A percentile compares a stretch with the other conserved stretches of the same genome.
Evolutionary conservation across 2,797 vertebrate genomes (phyloP).

Genomic region (Anableps anableps): DNA sequence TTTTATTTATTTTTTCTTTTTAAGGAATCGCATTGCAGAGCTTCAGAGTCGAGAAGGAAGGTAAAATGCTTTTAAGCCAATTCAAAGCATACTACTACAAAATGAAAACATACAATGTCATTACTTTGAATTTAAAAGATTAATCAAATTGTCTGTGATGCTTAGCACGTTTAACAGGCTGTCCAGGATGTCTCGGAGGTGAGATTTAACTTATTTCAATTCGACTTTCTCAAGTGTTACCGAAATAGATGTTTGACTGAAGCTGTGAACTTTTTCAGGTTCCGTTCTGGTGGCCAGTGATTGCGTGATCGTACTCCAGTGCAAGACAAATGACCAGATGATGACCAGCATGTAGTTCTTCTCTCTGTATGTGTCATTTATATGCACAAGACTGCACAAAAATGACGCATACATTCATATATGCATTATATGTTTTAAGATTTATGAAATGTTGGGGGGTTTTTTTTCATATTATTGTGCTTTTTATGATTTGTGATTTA

Average conservation of each 20-base stretch:
- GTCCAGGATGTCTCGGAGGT: constrained; percentile 70
- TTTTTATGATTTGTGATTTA: too few species aligned
- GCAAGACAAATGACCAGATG: neutral
- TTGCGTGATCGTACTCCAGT: neutral
- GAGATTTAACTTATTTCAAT: neutral
- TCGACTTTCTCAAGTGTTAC: neutral
- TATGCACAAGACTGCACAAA: too few species aligned
- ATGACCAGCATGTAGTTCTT: neutral
- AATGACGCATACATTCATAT: too few species aligned
- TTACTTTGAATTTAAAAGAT: neutral
- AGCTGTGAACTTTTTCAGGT: constrained; percentile 39
- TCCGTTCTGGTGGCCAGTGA: constrained; percentile 20
- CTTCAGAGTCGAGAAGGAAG: constrained; percentile 64
- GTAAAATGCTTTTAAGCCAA: constrained; percentile 33
- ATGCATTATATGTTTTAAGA: too few species aligned
- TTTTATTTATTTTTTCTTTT: neutral
- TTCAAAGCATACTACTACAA: neutral
- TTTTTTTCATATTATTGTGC: too few species aligned
- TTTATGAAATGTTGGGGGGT: too few species aligned
- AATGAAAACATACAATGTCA: neutral
- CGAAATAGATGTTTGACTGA: neutral
- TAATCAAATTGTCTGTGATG: neutral
- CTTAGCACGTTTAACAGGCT: constrained; percentile 64
- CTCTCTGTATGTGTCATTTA: neutral
- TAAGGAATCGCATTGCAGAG: constrained; percentile 65